phyloP scores from a whole-genome alignment of 2,113 vertebrate genomes.

The Aegotheles bennettii region DNA sequence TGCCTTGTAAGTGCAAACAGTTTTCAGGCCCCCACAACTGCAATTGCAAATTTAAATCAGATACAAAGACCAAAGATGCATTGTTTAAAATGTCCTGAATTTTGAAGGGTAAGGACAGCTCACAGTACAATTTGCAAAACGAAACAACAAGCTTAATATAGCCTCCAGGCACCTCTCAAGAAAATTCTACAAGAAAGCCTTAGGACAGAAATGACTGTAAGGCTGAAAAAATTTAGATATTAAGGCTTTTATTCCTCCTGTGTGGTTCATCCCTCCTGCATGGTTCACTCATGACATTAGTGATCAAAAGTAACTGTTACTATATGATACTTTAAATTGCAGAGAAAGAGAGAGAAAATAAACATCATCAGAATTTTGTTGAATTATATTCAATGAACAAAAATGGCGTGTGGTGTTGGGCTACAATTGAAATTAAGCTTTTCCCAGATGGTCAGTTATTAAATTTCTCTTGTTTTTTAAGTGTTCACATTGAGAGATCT shows the following conservation, averaged over 20 bases:
- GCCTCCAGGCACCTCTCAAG: background rate
- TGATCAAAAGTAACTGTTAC: background rate
- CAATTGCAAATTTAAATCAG: background rate
- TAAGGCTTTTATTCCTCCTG: background rate
- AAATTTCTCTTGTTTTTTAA: background rate
- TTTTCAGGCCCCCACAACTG: background rate
- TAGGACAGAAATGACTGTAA: background rate
- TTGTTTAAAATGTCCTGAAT: background rate
- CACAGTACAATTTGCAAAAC: background rate
- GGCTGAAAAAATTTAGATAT: background rate
- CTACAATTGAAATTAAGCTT: background rate
- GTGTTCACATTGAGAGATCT: background rate
- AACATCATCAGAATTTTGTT: background rate
- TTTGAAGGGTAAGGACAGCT: background rate
- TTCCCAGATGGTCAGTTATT: background rate
- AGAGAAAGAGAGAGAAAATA: background rate
- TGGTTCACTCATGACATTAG: background rate
- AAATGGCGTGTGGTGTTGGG: background rate
- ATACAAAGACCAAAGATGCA: background rate
- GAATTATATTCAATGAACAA: background rate
- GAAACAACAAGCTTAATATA: background rate
- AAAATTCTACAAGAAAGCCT: background rate
- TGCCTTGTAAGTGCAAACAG: background rate
- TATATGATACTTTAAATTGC: background rate
- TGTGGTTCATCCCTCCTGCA: background rate